A percentile compares a stretch with the other conserved stretches of the same genome.
These are phyloP conservation scores for Drosophila orosa DNA, from an alignment of 1,140 invertebrate species.

Conservation along the genomic window DNA sequence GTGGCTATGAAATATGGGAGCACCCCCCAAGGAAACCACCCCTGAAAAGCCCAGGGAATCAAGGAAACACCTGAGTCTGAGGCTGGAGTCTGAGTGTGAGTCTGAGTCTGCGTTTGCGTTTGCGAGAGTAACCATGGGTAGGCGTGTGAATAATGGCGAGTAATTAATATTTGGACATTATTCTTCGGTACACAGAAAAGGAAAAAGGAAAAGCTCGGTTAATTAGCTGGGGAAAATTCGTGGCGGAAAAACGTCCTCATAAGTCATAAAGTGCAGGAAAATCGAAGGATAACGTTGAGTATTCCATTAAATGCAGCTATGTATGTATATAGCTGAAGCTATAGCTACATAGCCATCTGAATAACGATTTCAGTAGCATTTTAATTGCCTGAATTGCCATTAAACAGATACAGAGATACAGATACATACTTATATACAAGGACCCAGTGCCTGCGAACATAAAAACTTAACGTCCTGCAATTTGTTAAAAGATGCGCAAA, in stretches of 20 bases:
- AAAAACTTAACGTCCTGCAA: constrained; percentile 69
- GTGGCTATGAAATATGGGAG: constrained; percentile 30
- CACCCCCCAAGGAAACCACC: background rate
- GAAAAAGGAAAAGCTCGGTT: constrained; percentile 26
- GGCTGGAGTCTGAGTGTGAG: constrained; percentile 23
- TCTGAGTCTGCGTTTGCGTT: constrained; percentile 23
- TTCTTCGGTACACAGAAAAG: constrained; percentile 16
- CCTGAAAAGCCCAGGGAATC: constrained; percentile 8
- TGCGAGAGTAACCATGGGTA: constrained; percentile 4
- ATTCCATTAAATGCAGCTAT: constrained; percentile 71
- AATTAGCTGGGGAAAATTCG: constrained; percentile 57
- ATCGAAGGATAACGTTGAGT: constrained; percentile 49
- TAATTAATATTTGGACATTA: constrained; percentile 72
- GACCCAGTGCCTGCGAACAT: constrained; percentile 51
- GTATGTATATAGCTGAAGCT: constrained; percentile 38
- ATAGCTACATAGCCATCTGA: constrained; percentile 33
- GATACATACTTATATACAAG: constrained; percentile 19
- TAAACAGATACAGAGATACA: constrained; percentile 24
- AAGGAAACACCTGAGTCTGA: constrained; percentile 53
- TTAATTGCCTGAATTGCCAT: constrained; percentile 66
- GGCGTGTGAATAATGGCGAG: constrained; percentile 60
- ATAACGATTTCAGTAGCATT: constrained; percentile 64
- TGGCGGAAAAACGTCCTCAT: constrained; percentile 39
- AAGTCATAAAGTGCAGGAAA: constrained; percentile 76
- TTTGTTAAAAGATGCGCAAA: constrained; percentile 68